Percentiles rank a stretch among this genome's conserved stretches.
These are phyloP conservation scores for Elephas maximus DNA, from an alignment of 2,113 vertebrate genomes.

Conservation along the genomic window DNA sequence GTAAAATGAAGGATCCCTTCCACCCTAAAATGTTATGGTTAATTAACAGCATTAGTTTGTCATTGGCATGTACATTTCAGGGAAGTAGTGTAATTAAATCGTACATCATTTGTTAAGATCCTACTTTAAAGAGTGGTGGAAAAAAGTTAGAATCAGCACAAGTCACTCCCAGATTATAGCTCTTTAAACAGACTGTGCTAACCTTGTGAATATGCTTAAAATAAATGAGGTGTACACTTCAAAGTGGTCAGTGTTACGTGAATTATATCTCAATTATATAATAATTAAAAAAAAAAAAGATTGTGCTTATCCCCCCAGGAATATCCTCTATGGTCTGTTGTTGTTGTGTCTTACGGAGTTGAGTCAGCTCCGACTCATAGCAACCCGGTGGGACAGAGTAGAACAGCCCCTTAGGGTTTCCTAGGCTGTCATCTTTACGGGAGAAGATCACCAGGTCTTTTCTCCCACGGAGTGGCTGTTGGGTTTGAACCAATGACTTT, in stretches of 20 bases:
- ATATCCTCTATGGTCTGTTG: background rate
- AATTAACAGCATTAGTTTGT: background rate
- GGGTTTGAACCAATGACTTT: too few relatives aligned
- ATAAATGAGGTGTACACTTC: background rate
- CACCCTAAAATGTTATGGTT: background rate
- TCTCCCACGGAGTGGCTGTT: too few relatives aligned
- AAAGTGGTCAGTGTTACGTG: background rate
- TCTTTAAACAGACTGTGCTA: background rate
- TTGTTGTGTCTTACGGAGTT: too few relatives aligned
- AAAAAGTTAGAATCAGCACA: background rate
- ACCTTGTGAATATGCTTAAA: background rate
- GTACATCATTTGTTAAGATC: background rate
- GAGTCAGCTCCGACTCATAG: too few relatives aligned
- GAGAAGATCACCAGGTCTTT: too few relatives aligned
- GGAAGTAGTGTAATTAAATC: background rate
- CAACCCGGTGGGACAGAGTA: too few relatives aligned
- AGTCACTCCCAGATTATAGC: background rate
- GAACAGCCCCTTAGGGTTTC: too few relatives aligned
- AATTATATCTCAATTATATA: background rate
- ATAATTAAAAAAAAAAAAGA: background rate
- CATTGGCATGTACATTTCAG: background rate
- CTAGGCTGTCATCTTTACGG: too few relatives aligned
- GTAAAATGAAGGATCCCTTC: background rate
- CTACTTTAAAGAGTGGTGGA: background rate
- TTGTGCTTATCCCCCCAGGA: background rate